phyloP scores from a whole-genome alignment of 1,140 invertebrate species.

The Bilobella aurantiaca region DNA sequence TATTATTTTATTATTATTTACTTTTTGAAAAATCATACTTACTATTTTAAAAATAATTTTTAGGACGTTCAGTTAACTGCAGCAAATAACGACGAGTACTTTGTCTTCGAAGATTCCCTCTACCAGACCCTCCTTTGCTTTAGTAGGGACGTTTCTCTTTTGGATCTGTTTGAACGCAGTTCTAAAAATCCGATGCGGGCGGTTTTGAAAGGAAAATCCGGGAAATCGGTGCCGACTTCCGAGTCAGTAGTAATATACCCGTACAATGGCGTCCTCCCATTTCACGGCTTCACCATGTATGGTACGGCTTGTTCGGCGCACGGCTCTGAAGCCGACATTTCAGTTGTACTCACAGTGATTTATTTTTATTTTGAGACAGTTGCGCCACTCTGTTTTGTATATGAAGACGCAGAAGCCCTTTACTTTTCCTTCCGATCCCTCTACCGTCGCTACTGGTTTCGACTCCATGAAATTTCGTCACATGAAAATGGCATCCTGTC shows the following conservation, averaged over 20 bases:
- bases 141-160: slow-evolving; percentile 72
- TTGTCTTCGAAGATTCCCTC: slow-evolving; percentile 91
- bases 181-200: slow-evolving; percentile 49
- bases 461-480: slow-evolving; percentile 79
- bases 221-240: slow-evolving; percentile 52
- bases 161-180: slow-evolving; percentile 52
- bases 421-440: slow-evolving; percentile 85
- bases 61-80: slow-evolving; percentile 88
- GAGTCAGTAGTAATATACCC: slow-evolving; percentile 62
- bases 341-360: not conserved
- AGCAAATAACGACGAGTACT: slow-evolving; percentile 94
- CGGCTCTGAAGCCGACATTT: no score
- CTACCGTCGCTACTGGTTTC: slow-evolving; percentile 82
- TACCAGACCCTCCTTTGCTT: slow-evolving; percentile 93
- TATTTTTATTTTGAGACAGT: slow-evolving; percentile 48
- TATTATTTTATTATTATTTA: no score
- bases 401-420: slow-evolving; percentile 70
- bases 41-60: no score
- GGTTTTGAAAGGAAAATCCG: slow-evolving; percentile 59
- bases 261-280: slow-evolving; percentile 87
- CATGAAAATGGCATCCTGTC: slow-evolving; percentile 76
- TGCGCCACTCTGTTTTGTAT: slow-evolving; percentile 87
- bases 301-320: no score
- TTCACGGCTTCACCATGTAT: slow-evolving; percentile 95
- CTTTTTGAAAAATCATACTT: no score